Conservation (phyloP, 2,113 vertebrate species). For the Eulemur rufifrons region DNA sequence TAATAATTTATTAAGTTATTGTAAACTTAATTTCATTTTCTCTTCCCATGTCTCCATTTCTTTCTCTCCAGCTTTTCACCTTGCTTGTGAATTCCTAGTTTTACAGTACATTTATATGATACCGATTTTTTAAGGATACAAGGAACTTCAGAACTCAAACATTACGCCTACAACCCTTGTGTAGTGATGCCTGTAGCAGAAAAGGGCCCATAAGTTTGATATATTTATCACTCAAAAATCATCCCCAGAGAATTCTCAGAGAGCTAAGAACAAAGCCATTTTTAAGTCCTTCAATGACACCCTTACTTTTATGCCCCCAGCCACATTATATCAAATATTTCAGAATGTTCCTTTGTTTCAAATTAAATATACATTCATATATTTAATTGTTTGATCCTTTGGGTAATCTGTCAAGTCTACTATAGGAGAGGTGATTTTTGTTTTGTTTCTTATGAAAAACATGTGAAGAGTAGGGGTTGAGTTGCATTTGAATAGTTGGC, state of each 20-base stretch:
- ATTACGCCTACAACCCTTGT: background rate
- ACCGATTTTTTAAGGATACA: background rate
- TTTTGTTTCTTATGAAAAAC: background rate
- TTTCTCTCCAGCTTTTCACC: background rate
- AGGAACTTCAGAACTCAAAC: background rate
- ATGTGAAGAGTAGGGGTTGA: background rate
- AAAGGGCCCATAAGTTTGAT: background rate
- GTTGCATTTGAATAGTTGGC: background rate
- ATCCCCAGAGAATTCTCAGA: background rate
- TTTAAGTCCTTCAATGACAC: background rate
- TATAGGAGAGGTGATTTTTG: background rate
- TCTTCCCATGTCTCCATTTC: slow-evolving; percentile 1
- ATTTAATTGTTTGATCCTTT: slow-evolving; percentile 25
- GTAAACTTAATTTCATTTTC: background rate
- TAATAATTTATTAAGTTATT: background rate
- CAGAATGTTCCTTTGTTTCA: background rate
- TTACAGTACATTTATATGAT: background rate
- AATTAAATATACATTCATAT: background rate
- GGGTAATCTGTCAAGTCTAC: background rate
- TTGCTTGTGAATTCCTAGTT: slow-evolving; percentile 17
- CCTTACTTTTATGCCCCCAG: background rate
- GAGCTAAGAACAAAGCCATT: slow-evolving; percentile 17
- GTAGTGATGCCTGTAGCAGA: background rate
- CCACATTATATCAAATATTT: slow-evolving; percentile 40
- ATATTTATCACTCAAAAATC: background rate